Conservation (phyloP, 2,888 invertebrate species). For the Andrena camellia region DNA sequence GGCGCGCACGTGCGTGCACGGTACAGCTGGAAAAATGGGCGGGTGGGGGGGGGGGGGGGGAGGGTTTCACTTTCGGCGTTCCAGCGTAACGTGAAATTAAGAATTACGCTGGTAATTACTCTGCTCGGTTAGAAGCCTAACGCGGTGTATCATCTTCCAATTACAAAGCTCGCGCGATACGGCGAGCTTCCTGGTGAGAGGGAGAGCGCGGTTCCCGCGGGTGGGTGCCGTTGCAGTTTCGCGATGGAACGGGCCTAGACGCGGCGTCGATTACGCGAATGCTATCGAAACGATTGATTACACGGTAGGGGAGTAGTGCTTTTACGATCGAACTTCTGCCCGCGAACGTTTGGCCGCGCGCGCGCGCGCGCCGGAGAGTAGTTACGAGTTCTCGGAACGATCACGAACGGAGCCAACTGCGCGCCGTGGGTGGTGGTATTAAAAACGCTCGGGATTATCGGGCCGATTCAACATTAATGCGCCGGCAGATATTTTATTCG, state of each 20-base stretch:
- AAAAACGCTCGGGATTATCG: slow-evolving; percentile 19
- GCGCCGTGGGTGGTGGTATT: slow-evolving; percentile 1
- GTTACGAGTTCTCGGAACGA: slow-evolving; percentile 41
- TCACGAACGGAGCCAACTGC: slow-evolving; percentile 18
- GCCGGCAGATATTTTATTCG: slow-evolving; percentile 31
- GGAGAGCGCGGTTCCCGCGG: background rate
- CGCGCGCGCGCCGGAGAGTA: background rate
- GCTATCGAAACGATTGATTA: slow-evolving; percentile 44
- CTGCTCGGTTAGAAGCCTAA: slow-evolving; percentile 78
- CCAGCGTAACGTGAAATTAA: slow-evolving; percentile 83
- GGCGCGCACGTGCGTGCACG: slow-evolving; percentile 29
- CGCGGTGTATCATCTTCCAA: slow-evolving; percentile 83
- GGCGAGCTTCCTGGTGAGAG: background rate
- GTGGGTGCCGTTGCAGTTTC: slow-evolving; percentile 38
- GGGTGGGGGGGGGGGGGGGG: no score
- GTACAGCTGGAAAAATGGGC: slow-evolving; percentile 26
- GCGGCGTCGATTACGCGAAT: slow-evolving; percentile 11
- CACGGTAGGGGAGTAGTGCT: slow-evolving; percentile 3
- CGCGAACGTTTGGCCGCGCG: background rate
- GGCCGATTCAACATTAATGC: slow-evolving; percentile 34
- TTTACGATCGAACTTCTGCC: slow-evolving; percentile 38
- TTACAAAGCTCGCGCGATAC: slow-evolving; percentile 70
- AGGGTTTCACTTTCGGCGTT: slow-evolving; percentile 78
- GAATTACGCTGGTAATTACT: slow-evolving; percentile 84
- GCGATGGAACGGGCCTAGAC: slow-evolving; percentile 1